These are phyloP conservation scores for Schizotus pectinicornis DNA, from an alignment of 2,888 invertebrate genomes.

Conservation along the genomic window DNA sequence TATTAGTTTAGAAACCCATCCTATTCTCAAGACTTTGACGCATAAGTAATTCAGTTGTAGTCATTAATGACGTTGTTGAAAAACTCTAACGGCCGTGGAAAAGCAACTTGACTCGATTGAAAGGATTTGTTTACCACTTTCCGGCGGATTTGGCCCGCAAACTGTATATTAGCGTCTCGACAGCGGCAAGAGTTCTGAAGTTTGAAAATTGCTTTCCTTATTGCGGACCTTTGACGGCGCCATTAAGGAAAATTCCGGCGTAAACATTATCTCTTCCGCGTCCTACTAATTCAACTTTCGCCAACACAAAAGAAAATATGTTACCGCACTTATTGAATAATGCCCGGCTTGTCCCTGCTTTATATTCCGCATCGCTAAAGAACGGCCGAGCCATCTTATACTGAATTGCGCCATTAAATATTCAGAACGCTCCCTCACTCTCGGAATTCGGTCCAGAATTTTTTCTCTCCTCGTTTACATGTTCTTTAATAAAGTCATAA, in stretches of 20 bases:
- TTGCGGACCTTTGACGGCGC: neutral
- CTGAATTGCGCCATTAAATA: slow-evolving; percentile 23
- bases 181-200: no score
- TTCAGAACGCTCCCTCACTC: slow-evolving; percentile 15
- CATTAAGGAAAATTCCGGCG: no score
- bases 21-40: no score
- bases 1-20: no score
- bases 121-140: no score
- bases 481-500: slow-evolving; percentile 16
- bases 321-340: slow-evolving; percentile 18
- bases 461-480: slow-evolving; percentile 17
- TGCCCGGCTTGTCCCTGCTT: slow-evolving; percentile 10
- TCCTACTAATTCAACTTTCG: slow-evolving; percentile 8
- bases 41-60: no score
- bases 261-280: no score
- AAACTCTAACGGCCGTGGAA: no score
- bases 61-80: no score
- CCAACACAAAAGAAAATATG: slow-evolving; percentile 7
- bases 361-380: slow-evolving; percentile 14
- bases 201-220: neutral
- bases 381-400: slow-evolving; percentile 18
- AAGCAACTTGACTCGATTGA: no score
- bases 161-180: neutral
- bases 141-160: neutral
- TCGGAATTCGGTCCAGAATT: slow-evolving; percentile 16